Evolutionary conservation across 92 coral and sea anemone species (phyloP), one percentile per base, ranked within the genome.

Genomic region (Pocillopora meandrina): DNA sequence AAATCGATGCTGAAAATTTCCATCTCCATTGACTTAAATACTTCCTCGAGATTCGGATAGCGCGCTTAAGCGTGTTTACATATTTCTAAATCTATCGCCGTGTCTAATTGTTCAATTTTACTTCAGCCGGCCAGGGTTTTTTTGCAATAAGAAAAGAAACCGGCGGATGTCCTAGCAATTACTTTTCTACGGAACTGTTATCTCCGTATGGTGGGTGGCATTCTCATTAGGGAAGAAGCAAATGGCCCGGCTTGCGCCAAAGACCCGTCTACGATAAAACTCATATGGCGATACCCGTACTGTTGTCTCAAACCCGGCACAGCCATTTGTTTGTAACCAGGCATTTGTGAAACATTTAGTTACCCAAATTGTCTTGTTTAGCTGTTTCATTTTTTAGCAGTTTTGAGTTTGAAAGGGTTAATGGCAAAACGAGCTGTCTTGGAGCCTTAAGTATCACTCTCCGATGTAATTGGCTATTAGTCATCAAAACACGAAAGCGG

Each of bases 151-250:
- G 74, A 56, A 70, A 59, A 81, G 60, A 65, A 56, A 74, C 80
- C 86, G 86, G 86, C 86, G 86, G 86, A 83, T 83, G 86, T 83
- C 35, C 63, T 52, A 64, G 70, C 80, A 83, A 83, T 83, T 74
- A 83, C 86, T 83, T 77, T 73, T 62, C 72, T 16, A 49, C 72
- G 16, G 71, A 57, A 63, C 86, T 83, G 86, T 73, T 83, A 83
- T 83, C 86, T 83, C 58, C 14, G 62, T 70, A 73, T 74, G 71
- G 86, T 83, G 86, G 86, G 86, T 83, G 86, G 86, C 80, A 83
- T 83, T 73, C 73, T 67, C 86, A 83, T 83, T 74, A 83, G 86
- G 55, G 19, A 26, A 34, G 72, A 62, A 61, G 73, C 36, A 83
- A 81, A 74, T 83, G 86, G 86, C 42, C 74, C 86, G 79, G 80